Evolutionary conservation across 2,888 invertebrate species (phyloP).

Genomic region (Tenthredo distinguenda): DNA sequence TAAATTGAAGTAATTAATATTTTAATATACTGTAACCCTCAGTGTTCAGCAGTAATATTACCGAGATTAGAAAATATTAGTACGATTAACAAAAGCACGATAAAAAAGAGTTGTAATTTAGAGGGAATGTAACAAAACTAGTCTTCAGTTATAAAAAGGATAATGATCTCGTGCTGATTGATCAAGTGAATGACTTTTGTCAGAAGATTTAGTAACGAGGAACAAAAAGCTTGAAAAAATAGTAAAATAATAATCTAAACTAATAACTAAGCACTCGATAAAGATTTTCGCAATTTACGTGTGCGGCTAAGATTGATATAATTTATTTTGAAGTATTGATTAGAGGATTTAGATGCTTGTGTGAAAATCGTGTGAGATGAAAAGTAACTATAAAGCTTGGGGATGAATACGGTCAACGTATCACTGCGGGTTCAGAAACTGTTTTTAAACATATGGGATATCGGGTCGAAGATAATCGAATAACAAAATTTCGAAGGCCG

Average conservation of each 20-base stretch:
- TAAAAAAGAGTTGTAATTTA: neutral
- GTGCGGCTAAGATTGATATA: neutral
- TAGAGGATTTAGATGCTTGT: neutral
- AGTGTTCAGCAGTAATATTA: slow-evolving; percentile 35
- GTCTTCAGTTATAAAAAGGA: neutral
- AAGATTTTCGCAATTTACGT: neutral
- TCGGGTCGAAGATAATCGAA: neutral
- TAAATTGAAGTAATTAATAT: neutral
- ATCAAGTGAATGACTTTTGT: neutral
- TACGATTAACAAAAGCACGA: neutral
- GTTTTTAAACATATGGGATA: slow-evolving; percentile 10
- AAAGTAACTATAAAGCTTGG: slow-evolving; percentile 1
- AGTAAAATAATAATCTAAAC: neutral
- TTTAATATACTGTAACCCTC: slow-evolving; percentile 5
- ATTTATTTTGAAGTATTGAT: neutral
- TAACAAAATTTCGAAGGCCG: neutral
- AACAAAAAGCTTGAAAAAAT: neutral
- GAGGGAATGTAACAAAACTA: neutral
- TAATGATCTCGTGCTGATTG: neutral
- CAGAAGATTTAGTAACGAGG: neutral
- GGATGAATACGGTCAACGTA: slow-evolving; percentile 10
- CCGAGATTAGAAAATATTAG: neutral
- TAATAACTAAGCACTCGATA: neutral
- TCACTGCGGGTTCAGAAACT: slow-evolving; percentile 10
- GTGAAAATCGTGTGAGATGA: neutral